Conservation (phyloP, 2,113 vertebrate species). For the Caracal caracal region DNA sequence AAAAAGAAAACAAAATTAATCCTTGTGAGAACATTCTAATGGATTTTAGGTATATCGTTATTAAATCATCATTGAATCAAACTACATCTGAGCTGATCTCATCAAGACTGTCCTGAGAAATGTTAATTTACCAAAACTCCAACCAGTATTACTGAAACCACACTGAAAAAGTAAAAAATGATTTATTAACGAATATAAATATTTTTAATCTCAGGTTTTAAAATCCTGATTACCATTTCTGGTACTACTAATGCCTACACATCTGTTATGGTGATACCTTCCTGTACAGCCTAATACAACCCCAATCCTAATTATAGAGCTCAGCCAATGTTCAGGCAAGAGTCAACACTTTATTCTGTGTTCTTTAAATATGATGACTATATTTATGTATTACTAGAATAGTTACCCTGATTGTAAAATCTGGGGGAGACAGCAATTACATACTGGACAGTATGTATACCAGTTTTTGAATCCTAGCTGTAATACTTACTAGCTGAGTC, state of each 20-base stretch:
- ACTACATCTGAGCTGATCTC: neutral
- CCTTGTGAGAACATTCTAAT: neutral
- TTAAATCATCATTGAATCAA: slow-evolving; percentile 17
- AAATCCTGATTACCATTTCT: slow-evolving; percentile 32
- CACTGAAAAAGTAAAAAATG: slow-evolving; percentile 33
- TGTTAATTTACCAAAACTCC: slow-evolving; percentile 19
- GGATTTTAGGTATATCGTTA: slow-evolving; percentile 25
- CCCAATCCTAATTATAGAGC: neutral
- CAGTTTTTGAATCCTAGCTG: slow-evolving; percentile 39
- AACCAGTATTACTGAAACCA: neutral
- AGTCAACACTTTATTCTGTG: neutral
- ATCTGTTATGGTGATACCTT: neutral
- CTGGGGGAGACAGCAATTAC: neutral
- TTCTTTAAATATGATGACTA: neutral
- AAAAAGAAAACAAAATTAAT: slow-evolving; percentile 73
- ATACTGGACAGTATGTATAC: neutral
- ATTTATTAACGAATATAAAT: neutral
- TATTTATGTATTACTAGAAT: slow-evolving; percentile 16
- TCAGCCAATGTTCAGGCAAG: neutral
- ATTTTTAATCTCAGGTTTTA: slow-evolving; percentile 22
- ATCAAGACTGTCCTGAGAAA: neutral
- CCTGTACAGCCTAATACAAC: neutral
- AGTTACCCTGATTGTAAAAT: slow-evolving; percentile 32
- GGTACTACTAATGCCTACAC: neutral
- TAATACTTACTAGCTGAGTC: neutral